phyloP scores from a whole-genome alignment of 2,113 vertebrate genomes.

The Mustela lutreola region DNA sequence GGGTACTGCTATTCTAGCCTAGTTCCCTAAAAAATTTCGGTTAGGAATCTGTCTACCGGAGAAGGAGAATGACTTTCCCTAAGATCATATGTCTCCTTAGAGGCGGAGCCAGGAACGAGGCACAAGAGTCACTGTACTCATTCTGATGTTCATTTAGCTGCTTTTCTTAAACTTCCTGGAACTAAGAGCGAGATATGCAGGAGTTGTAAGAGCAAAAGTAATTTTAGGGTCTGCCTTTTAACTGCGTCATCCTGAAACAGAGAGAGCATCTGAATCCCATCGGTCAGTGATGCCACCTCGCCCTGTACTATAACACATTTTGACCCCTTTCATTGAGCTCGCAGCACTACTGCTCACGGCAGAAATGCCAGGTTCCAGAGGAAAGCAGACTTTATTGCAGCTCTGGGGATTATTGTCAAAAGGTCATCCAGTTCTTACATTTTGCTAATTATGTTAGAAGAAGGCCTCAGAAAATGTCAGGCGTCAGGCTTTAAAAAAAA shows the following conservation, averaged over 20 bases:
- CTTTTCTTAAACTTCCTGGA: neutral
- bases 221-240: neutral
- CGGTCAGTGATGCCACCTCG: neutral
- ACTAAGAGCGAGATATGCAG: neutral
- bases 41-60: neutral
- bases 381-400: constrained; percentile 14
- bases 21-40: neutral
- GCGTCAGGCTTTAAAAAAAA: neutral
- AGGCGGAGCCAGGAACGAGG: neutral
- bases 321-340: neutral
- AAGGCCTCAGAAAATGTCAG: neutral
- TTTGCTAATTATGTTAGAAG: constrained; percentile 29
- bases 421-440: constrained; percentile 24
- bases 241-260: neutral
- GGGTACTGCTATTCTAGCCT: neutral
- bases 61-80: neutral
- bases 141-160: neutral
- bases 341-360: neutral
- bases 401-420: neutral
- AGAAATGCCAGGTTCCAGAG: neutral
- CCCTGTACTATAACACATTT: neutral
- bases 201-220: neutral
- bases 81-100: neutral
- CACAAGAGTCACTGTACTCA: no score
- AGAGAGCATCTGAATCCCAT: neutral